phyloP scores from a whole-genome alignment of 2,888 invertebrate species.

The Theretra japonica region DNA sequence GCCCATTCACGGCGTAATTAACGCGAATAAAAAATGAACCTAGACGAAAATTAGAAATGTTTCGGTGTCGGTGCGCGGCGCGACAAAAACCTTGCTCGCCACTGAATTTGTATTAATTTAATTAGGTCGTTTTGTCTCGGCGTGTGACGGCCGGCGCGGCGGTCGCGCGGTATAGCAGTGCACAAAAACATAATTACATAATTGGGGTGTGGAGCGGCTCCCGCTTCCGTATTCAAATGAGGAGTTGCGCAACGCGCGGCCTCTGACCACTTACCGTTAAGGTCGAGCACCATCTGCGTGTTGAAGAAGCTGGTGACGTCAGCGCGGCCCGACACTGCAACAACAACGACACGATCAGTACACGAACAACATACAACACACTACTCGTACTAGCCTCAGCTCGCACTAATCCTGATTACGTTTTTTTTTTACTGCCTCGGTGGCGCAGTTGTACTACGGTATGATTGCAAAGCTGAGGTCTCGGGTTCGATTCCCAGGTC shows the following conservation, averaged over 20 bases:
- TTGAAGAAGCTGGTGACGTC: constrained; percentile 81
- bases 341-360: constrained; percentile 47
- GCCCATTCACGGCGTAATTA: constrained; percentile 79
- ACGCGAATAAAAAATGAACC: constrained; percentile 73
- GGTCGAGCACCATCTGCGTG: constrained; percentile 82
- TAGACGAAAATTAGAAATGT: constrained; percentile 79
- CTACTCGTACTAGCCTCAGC: neutral
- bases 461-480: no score
- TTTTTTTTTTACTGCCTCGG: no score
- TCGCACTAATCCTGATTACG: no score
- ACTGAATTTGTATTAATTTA: constrained; percentile 74
- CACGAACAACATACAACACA: neutral
- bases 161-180: constrained; percentile 27
- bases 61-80: constrained; percentile 63
- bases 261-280: constrained; percentile 71
- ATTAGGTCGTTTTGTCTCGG: constrained; percentile 73
- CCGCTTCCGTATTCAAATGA: constrained; percentile 56
- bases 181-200: constrained; percentile 62
- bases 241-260: constrained; percentile 35
- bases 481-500: no score
- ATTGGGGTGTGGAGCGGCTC: constrained; percentile 46
- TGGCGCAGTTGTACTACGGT: no score
- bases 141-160: constrained; percentile 9
- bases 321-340: constrained; percentile 80
- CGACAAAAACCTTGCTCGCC: constrained; percentile 62